Evolutionary conservation across 2,797 vertebrate species (phyloP).

Genomic region (Enteromius radiatus): DNA sequence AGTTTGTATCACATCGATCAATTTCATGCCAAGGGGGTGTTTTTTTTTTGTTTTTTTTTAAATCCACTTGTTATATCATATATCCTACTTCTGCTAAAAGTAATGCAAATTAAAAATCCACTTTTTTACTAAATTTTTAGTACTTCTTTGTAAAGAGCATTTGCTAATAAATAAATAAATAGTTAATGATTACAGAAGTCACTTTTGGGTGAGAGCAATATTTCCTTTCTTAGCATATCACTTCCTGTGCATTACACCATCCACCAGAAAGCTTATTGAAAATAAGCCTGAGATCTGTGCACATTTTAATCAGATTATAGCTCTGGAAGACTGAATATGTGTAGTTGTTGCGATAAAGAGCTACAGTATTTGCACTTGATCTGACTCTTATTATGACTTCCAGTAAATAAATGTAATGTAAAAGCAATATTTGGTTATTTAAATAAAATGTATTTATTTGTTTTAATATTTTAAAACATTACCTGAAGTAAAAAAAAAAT

Average conservation of each 20-base stretch:
- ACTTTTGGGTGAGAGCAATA: background rate
- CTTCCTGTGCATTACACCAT: background rate
- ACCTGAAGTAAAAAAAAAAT: background rate
- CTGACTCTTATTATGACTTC: background rate
- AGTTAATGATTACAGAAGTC: constrained; percentile 9
- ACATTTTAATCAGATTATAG: background rate
- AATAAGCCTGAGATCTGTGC: background rate
- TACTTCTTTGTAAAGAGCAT: background rate
- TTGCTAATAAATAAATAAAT: background rate
- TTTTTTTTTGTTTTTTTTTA: background rate
- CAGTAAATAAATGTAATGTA: background rate
- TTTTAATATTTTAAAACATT: background rate
- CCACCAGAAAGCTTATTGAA: too few relatives aligned
- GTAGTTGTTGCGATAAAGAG: background rate
- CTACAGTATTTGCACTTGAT: background rate
- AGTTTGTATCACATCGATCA: constrained; percentile 42
- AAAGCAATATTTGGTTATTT: background rate
- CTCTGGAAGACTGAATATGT: background rate
- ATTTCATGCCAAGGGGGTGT: background rate
- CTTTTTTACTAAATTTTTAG: background rate
- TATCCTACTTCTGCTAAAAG: background rate
- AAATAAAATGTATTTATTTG: background rate
- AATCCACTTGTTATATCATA: background rate
- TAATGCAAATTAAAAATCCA: background rate
- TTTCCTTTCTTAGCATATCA: background rate